Evolutionary conservation across 2,888 invertebrate genomes (phyloP), one percentile per base, ranked within the genome.

Genomic region (Brenthis daphne): DNA sequence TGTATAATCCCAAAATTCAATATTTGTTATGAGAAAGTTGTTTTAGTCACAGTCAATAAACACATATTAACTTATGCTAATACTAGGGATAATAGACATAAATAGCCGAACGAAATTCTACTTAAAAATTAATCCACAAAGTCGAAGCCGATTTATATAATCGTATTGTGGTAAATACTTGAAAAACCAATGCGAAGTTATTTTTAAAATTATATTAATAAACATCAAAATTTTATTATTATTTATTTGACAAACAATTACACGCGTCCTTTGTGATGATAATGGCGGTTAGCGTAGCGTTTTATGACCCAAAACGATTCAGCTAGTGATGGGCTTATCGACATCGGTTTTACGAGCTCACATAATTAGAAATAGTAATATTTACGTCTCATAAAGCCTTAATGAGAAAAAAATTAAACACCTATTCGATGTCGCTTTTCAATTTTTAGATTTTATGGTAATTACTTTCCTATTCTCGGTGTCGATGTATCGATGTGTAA

Each of bases 231-330:
- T 87, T 90, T 91, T 91, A 90, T 90, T 91, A 88, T 80, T 89
- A 92, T 92, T 92, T 92, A 92, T 92, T 90, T 91, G 92, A 92
- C 92, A 92, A 92, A 92, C 90, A 92, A 92, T 91, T 89, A 92
- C 88, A 89, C 85, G 90, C 85, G 85, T 87, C 90, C 84, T 90
- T 92, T 92, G 91, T 90, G 89, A 90, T 91, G 86, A 87, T 90
- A 90, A 92, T 91, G 87, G 88, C 77, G 81, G 83, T 87, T 90
- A 90, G 89, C 91, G 82, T 86, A 87, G 88, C 82, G 82, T 89
- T 92, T 92, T 92, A 92, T 80, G 92, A 85, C 80, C 81, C 77
- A 73, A 79, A 81, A 77, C 79, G 77, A 76, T 77, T 55, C 67
- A 43, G 68, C 57, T 84, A 86, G 85, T 79, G 89, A 75, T 78